Evolutionary conservation across 2,888 invertebrate species (phyloP).

Genomic region (Phymatocera aterrima): DNA sequence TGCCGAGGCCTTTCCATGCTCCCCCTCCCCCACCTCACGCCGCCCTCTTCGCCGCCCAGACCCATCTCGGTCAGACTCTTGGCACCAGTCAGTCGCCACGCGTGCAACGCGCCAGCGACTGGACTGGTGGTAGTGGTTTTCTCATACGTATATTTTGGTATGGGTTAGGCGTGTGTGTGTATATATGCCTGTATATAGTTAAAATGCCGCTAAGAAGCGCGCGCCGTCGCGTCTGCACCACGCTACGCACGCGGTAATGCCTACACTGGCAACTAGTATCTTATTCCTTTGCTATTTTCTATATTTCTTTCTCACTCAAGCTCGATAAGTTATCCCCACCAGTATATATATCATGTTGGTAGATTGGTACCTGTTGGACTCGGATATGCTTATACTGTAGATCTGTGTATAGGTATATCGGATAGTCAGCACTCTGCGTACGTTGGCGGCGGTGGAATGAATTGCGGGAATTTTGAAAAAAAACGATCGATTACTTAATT

Average conservation of each 20-base stretch:
- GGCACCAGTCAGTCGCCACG: slow-evolving; percentile 42
- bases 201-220: slow-evolving; percentile 41
- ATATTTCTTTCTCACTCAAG: slow-evolving; percentile 17
- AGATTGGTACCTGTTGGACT: slow-evolving; percentile 56
- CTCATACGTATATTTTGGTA: not conserved
- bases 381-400: slow-evolving; percentile 42
- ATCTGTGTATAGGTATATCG: too few relatives aligned
- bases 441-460: too few relatives aligned
- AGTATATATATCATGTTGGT: not conserved
- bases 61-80: slow-evolving; percentile 40
- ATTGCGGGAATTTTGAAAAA: too few relatives aligned
- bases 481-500: too few relatives aligned
- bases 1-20: slow-evolving; percentile 25
- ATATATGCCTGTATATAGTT: not conserved
- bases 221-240: slow-evolving; percentile 44
- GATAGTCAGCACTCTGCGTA: too few relatives aligned
- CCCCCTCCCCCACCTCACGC: not conserved
- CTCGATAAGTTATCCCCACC: not conserved
- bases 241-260: slow-evolving; percentile 39
- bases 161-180: not conserved
- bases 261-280: not conserved
- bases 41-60: not conserved
- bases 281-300: slow-evolving; percentile 16
- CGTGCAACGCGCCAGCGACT: slow-evolving; percentile 29
- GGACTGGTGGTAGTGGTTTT: not conserved